These are phyloP conservation scores for Meles meles DNA, from an alignment of 2,113 vertebrate species.

Conservation along the genomic window DNA sequence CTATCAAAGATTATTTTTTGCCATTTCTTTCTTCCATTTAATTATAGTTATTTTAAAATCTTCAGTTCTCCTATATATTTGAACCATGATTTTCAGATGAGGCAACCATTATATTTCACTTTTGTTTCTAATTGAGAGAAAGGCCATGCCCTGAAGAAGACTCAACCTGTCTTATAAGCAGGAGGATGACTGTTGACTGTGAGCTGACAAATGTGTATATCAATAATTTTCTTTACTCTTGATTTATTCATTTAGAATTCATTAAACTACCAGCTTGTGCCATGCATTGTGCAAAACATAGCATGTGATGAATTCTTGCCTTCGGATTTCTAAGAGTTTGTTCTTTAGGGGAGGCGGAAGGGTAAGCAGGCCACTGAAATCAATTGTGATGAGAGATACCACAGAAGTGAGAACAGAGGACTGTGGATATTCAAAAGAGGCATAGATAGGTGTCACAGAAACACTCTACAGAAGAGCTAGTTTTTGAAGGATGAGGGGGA, in stretches of 20 bases:
- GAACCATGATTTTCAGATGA: background rate
- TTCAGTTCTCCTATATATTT: background rate
- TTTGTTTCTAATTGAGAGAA: conserved; percentile 11
- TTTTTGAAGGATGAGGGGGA: background rate
- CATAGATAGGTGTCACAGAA: background rate
- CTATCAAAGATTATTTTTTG: conserved; percentile 11
- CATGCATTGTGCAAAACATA: background rate
- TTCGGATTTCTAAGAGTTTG: background rate
- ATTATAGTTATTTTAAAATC: conserved; percentile 3
- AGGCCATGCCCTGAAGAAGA: background rate
- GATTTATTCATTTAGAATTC: background rate
- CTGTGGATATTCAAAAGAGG: background rate
- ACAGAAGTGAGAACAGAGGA: background rate
- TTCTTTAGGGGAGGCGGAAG: background rate
- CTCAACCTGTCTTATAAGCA: background rate
- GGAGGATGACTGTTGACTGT: background rate
- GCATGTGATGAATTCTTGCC: background rate
- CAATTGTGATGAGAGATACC: background rate
- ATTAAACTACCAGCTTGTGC: background rate
- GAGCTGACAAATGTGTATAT: background rate
- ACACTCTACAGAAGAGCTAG: background rate
- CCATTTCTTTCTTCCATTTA: background rate
- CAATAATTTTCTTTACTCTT: background rate
- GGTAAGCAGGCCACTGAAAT: background rate
- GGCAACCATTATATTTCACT: background rate